Conservation (phyloP, 2,113 vertebrate species). For the human region GRCh38 chr4:20421001-20421500, state of each 20-base stretch:
- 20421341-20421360: conserved; percentile 70
- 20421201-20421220: not conserved
- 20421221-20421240: not conserved
- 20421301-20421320: not conserved
- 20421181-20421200: not conserved
- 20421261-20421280: not conserved
- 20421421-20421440: conserved; percentile 37
- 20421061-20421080: not conserved
- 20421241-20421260: not conserved
- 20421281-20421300: not conserved
- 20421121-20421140: not conserved
- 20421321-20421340: conserved; percentile 53
- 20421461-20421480: conserved; percentile 64
- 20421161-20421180: not conserved
- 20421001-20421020: not conserved
- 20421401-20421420: not conserved
- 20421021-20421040: not conserved
- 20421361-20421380: conserved; percentile 61
- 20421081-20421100: not conserved
- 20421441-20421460: conserved; percentile 63
- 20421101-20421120: not conserved
- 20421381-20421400: conserved; percentile 58
- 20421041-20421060: not conserved
- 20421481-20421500: not conserved
- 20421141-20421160: not conserved